Evolutionary conservation across 2,113 vertebrate genomes (phyloP), one percentile per base, ranked within the genome.

Genomic region (Heloderma charlesbogerti): DNA sequence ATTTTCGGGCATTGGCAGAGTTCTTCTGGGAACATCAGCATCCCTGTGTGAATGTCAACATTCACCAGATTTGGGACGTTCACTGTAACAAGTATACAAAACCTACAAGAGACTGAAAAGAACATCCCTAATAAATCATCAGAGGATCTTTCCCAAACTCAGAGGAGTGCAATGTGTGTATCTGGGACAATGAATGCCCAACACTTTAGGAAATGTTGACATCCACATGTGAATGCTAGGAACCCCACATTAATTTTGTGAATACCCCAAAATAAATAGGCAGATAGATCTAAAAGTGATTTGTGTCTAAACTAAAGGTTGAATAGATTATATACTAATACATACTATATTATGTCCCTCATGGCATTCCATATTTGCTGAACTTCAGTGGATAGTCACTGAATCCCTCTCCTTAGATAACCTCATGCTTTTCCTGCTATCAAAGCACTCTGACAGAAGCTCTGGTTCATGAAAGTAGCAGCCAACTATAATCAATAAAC

Each of bases 341-440:
- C 8, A 27, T 18, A 34, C 12, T 71, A 18, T 86, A 48, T 86
- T 13, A 7, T 60, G 15, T 3, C 25, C 7, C n/a, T 88, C 54
- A 20, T 27, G 18, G 22, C 45, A 82, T 83, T 77, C 60, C 16
- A 25, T 16, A 43, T 91, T 40, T 67, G 6, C 20, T 66, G 57
- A 74, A 27, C 57, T 81, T 81, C 66, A 48, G 88, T 29, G 67
- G 31, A 69, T 78, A 43, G 77, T n/a, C 69, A 60, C 27, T 66
- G 29, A 75, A 60, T 72, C 60, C 18, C 31, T 90, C 43, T 67
- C 71, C 86, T n/a, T 18, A 88, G 80, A 88, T 84, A 63, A 67
- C 43, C 80, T 22, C 71, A 40, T 57, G 22, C 34, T 67, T 84
- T 80, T n/a, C 79, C 51, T 54, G 79, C 25, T 75, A 43, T 87